Evolutionary conservation across 2,113 vertebrate species (phyloP).

Genomic region (Acanthochromis polyacanthus): DNA sequence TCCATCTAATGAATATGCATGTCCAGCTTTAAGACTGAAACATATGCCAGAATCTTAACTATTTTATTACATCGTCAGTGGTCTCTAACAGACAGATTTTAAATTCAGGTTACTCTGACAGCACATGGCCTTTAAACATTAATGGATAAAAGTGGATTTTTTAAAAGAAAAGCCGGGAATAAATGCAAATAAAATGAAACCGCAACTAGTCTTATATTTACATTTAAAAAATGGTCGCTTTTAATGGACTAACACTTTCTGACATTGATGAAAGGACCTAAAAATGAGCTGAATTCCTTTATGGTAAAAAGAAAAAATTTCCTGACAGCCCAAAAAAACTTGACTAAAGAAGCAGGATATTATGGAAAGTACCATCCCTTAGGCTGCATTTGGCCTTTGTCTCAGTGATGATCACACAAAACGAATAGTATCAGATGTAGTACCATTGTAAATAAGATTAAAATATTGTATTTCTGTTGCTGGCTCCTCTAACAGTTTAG

Average conservation of each 20-base stretch:
- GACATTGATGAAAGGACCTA: not conserved
- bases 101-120: too few species aligned
- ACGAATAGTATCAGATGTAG: not conserved
- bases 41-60: too few species aligned
- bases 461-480: not conserved
- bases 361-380: not conserved
- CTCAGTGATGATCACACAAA: not conserved
- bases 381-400: not conserved
- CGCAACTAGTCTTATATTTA: not conserved
- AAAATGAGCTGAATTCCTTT: not conserved
- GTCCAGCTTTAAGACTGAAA: too few species aligned
- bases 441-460: not conserved
- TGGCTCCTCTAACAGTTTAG: slow-evolving; percentile 16
- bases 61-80: too few species aligned
- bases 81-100: too few species aligned
- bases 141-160: too few species aligned
- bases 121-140: too few species aligned
- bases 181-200: too few species aligned
- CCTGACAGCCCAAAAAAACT: not conserved
- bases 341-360: slow-evolving; percentile 4
- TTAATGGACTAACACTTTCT: not conserved
- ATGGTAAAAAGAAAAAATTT: not conserved
- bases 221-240: not conserved
- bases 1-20: too few species aligned
- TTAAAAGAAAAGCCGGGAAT: too few species aligned